Evolutionary conservation across 1,140 invertebrate species (phyloP).

Genomic region (Mamestra configurata): DNA sequence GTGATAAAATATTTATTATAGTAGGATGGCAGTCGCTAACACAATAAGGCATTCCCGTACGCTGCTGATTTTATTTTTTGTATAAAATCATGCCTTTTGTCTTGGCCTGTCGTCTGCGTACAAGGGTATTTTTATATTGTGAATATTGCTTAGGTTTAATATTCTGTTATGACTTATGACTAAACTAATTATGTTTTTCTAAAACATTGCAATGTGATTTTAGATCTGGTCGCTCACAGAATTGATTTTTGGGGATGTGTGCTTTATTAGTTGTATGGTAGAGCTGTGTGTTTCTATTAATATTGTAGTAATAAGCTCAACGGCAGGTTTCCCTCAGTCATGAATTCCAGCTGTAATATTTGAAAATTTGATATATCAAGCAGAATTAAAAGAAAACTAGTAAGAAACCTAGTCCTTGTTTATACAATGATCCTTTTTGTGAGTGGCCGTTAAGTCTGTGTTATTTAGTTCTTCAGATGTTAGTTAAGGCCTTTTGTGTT

Average conservation of each 20-base stretch:
- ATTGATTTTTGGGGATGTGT: constrained; percentile 72
- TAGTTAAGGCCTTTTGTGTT: constrained; percentile 85
- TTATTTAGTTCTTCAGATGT: constrained; percentile 84
- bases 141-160: constrained; percentile 81
- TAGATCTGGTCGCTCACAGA: constrained; percentile 74
- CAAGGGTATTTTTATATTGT: constrained; percentile 81
- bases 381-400: constrained; percentile 40
- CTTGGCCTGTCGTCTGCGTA: constrained; percentile 86
- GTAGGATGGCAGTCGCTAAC: constrained; percentile 85
- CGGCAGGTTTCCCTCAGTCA: constrained; percentile 35
- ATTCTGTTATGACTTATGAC: constrained; percentile 68
- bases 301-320: constrained; percentile 45
- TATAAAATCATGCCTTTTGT: constrained; percentile 87
- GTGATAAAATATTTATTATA: constrained; percentile 85
- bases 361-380: background rate
- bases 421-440: constrained; percentile 75
- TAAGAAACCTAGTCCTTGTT: constrained; percentile 70
- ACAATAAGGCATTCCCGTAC: constrained; percentile 85
- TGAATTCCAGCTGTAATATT: background rate
- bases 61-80: constrained; percentile 86
- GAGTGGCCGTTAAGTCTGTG: constrained; percentile 82
- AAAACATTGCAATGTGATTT: constrained; percentile 75
- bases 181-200: constrained; percentile 86
- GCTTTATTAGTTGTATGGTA: constrained; percentile 61
- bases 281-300: constrained; percentile 41